Percentiles rank a stretch among this genome's conserved stretches.
These are phyloP conservation scores for Vidua macroura DNA, from an alignment of 2,113 vertebrate genomes.

Conservation along the genomic window DNA sequence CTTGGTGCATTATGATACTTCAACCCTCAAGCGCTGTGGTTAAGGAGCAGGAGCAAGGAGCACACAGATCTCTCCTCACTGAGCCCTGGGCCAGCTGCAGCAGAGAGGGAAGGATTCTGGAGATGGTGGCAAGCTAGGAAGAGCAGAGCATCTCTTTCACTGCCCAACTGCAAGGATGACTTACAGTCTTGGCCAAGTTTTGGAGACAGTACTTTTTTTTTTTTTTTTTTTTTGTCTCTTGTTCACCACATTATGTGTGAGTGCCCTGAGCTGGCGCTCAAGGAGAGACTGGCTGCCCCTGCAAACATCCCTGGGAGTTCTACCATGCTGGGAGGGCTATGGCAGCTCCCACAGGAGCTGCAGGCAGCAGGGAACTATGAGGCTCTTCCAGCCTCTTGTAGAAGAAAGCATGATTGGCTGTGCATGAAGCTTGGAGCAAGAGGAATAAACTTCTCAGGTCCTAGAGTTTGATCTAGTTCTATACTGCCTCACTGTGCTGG, in stretches of 20 bases:
- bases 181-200: background rate
- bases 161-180: background rate
- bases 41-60: background rate
- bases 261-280: background rate
- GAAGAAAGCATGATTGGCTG: background rate
- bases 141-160: background rate
- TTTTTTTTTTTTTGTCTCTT: background rate
- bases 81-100: background rate
- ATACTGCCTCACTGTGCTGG: background rate
- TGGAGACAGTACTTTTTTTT: background rate
- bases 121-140: background rate
- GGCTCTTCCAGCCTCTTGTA: background rate
- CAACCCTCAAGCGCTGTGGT: background rate
- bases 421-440: background rate
- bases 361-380: background rate
- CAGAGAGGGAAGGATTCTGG: background rate
- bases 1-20: background rate
- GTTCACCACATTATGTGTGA: rapidly evolving
- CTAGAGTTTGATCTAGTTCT: background rate
- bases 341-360: background rate
- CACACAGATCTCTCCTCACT: background rate
- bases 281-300: rapidly evolving
- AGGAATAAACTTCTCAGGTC: background rate
- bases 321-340: background rate
- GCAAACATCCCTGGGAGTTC: background rate